Evolutionary conservation across 2,888 invertebrate genomes (phyloP).

Genomic region (Eupelmus urozonus): DNA sequence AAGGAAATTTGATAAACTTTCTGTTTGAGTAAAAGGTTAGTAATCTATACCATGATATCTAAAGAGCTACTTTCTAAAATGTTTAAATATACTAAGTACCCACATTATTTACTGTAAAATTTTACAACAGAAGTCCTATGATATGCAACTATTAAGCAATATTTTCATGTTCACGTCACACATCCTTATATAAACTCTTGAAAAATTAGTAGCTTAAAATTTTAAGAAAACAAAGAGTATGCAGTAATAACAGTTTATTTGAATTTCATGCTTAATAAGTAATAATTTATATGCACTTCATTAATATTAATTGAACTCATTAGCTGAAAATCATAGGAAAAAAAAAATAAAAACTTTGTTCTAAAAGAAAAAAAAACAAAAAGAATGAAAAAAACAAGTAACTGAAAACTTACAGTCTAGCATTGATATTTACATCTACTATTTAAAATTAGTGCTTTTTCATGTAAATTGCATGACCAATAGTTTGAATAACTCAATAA

Average conservation of each 20-base stretch:
- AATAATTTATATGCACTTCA: not conserved
- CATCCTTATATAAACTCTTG: constrained; percentile 22
- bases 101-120: constrained; percentile 37
- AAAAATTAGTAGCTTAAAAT: not conserved
- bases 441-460: constrained; percentile 1
- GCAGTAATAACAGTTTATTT: not conserved
- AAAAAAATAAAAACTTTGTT: too few relatives aligned
- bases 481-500: constrained; percentile 13
- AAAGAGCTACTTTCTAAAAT: constrained; percentile 45
- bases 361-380: too few relatives aligned
- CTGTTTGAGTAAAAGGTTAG: constrained; percentile 19
- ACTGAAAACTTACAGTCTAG: too few relatives aligned
- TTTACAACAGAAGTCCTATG: not conserved
- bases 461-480: not conserved
- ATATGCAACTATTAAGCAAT: constrained; percentile 34
- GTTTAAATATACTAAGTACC: constrained; percentile 38
- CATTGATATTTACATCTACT: not conserved
- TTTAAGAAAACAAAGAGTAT: not conserved
- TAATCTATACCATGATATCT: constrained; percentile 29
- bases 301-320: not conserved
- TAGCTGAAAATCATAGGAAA: not conserved
- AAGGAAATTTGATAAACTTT: constrained; percentile 10
- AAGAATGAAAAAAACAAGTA: too few relatives aligned
- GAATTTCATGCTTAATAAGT: not conserved
- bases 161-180: constrained; percentile 17